Conservation (phyloP, 2,113 vertebrate genomes). For the Chionomys nivalis region DNA sequence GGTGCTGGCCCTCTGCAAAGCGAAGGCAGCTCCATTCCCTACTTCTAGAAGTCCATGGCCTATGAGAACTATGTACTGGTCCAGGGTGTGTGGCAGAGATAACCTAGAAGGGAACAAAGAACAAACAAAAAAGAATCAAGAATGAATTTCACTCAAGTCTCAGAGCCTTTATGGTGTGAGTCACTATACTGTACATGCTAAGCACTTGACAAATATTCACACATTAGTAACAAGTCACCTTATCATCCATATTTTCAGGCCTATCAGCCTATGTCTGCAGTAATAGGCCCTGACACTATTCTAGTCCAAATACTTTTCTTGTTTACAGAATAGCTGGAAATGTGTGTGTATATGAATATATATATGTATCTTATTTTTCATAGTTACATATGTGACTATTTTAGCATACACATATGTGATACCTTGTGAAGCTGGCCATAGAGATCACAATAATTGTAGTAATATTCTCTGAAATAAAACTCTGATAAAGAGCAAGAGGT, state of each 20-base stretch:
- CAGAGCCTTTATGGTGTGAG: not conserved
- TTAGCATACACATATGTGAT: not conserved
- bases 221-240: not conserved
- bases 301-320: not conserved
- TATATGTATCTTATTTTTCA: not conserved
- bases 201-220: not conserved
- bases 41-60: not conserved
- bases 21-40: not conserved
- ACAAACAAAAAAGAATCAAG: not conserved
- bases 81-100: not conserved
- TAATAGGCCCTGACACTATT: not conserved
- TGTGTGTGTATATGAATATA: not conserved
- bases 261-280: not conserved
- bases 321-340: not conserved
- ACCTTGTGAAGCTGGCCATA: not conserved
- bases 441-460: not conserved
- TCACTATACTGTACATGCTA: not conserved
- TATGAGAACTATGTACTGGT: not conserved
- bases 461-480: slow-evolving; percentile 31
- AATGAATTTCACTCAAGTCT: not conserved
- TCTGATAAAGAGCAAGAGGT: not conserved
- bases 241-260: not conserved
- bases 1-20: not conserved
- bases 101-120: slow-evolving; percentile 12
- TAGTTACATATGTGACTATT: not conserved